Evolutionary conservation across 1,140 invertebrate species (phyloP), one percentile per base, ranked within the genome.

Genomic region (Nomia melanderi): DNA sequence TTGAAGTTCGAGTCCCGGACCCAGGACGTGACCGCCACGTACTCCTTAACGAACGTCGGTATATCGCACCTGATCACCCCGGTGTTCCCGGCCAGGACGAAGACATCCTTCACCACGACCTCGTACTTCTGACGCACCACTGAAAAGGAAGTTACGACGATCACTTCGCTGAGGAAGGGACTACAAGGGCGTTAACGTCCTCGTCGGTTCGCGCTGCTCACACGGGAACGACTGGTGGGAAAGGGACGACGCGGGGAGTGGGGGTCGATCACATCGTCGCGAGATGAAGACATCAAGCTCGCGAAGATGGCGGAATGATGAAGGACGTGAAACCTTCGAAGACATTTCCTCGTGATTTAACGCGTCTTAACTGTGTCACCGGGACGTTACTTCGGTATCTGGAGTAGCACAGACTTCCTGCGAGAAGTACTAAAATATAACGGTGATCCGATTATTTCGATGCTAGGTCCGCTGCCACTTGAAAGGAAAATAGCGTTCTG

Each of bases 11-110:
- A 95, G 84, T 97, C 96, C 90, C 95, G 96, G 63, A 96, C 94
- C 98, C 98, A 99, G 25, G 97, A 96, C 23, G 97, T 97, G 25
- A 97, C 95, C 89, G 96, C 95, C 70, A 98, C 96, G 88, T 97
- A 97, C 83, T 98, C 97, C 77, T 95, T 94, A 88, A 97, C 96
- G 91, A 97, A 97, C 79, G 95, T 94, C 33, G 97, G 97, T 86
- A 98, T 96, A 87, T 96, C 95, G 91, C 97, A 98, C 82, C 96
- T 95, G 63, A 98, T 93, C 54, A 98, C 94, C 1, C 96, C 97
- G 31, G 96, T 96, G 91, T 98, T 98, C 44, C 97, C 97, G 66
- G 95, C 94, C 88, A 97, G 96, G 77, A 97, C 97, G 92, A 97
- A 97, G 86, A 97, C 96, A 88, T 98, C 97, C 84, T 96, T 95